phyloP scores from a whole-genome alignment of 2,113 vertebrate genomes.

The Excalfactoria chinensis region DNA sequence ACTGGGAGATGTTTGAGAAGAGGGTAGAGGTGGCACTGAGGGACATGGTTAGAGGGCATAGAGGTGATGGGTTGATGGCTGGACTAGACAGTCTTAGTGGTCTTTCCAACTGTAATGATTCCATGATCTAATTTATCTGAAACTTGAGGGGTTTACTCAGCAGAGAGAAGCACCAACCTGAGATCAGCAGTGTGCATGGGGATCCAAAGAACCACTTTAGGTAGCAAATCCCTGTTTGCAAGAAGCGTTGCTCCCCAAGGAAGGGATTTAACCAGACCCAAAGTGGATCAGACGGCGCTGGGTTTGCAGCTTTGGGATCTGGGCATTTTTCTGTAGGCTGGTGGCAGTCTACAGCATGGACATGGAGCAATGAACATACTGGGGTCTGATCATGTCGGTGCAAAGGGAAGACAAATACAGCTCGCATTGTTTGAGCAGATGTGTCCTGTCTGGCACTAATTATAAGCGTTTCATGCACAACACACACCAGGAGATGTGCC shows the following conservation, averaged over 20 bases:
- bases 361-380: not conserved
- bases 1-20: too few species aligned
- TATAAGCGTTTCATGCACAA: not conserved
- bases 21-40: too few species aligned
- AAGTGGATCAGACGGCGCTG: not conserved
- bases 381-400: not conserved
- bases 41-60: too few species aligned
- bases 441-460: constrained; percentile 56
- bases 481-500: constrained; percentile 46
- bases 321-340: not conserved
- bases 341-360: not conserved
- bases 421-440: constrained; percentile 14
- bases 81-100: too few species aligned
- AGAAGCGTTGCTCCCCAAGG: not conserved
- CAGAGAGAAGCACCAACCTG: not conserved
- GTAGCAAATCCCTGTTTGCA: rapidly evolving
- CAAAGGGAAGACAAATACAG: not conserved
- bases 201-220: not conserved
- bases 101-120: too few species aligned
- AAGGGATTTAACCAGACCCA: not conserved
- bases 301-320: not conserved
- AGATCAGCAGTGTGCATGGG: not conserved
- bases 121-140: not conserved
- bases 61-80: too few species aligned
- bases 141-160: not conserved